Percentiles rank a stretch among this genome's conserved stretches.
phyloP scores from a whole-genome alignment of 1,140 invertebrate species.

The Lepidurus apus region DNA sequence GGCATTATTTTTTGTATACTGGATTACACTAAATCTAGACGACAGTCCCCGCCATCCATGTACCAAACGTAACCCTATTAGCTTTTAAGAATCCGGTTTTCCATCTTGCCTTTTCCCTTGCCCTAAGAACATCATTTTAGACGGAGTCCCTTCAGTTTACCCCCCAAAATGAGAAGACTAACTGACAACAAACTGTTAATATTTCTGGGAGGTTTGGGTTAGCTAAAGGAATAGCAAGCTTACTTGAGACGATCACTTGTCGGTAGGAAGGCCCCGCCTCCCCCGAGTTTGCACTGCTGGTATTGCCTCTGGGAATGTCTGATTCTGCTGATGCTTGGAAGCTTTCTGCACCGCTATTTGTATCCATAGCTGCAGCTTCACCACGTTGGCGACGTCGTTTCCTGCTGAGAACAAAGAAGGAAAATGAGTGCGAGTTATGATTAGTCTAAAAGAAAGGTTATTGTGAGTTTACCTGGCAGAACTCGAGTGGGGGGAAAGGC shows the following conservation, averaged over 20 bases:
- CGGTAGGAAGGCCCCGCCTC: not conserved
- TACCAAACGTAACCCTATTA: not conserved
- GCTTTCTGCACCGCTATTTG: not conserved
- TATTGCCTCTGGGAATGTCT: not conserved
- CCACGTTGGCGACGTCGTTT: not conserved
- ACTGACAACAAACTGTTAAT: not conserved
- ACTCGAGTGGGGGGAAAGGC: not conserved
- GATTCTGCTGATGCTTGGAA: not conserved
- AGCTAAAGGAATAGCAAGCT: not conserved
- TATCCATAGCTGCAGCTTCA: not conserved
- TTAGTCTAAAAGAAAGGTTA: not conserved
- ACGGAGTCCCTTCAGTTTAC: not conserved
- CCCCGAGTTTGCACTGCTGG: not conserved
- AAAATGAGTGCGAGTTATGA: not conserved
- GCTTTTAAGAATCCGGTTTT: not conserved
- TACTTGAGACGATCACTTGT: constrained; percentile 1
- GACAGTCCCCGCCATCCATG: not conserved
- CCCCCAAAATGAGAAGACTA: not conserved
- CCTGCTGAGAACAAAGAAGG: not conserved
- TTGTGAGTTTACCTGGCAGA: not conserved
- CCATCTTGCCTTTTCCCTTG: not conserved
- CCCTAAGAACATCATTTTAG: not conserved
- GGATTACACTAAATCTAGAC: no score
- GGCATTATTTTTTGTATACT: not conserved
- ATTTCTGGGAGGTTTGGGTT: no score